A percentile compares a stretch with the other conserved stretches of the same genome.
phyloP scores from a whole-genome alignment of 2,797 vertebrate genomes.

The Scolopax bukidnonensis region DNA sequence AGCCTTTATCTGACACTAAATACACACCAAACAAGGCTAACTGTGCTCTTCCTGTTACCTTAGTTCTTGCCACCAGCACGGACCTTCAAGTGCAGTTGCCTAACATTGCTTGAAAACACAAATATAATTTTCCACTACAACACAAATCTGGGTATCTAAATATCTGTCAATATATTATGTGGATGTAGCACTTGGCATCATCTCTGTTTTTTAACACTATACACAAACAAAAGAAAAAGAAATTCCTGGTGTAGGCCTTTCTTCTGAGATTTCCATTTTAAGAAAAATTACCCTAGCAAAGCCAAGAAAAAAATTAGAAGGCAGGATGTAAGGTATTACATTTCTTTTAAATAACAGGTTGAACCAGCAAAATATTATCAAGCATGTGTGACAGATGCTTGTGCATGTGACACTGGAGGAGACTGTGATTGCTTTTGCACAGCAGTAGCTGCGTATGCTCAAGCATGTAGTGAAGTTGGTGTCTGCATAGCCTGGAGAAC shows the following conservation, averaged over 20 bases:
- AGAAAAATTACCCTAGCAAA: background rate
- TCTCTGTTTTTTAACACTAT: background rate
- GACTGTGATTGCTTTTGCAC: slow-evolving; percentile 96
- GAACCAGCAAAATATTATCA: slow-evolving; percentile 87
- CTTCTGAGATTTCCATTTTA: background rate
- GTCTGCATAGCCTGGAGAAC: slow-evolving; percentile 88
- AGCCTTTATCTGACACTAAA: background rate
- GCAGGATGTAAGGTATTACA: background rate
- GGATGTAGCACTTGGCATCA: background rate
- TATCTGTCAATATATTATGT: background rate
- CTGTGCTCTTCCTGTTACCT: background rate
- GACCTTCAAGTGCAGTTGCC: background rate
- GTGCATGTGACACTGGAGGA: slow-evolving; percentile 90
- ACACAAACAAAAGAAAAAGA: background rate
- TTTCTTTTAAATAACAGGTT: slow-evolving; percentile 77
- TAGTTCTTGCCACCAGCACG: background rate
- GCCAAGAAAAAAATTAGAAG: background rate
- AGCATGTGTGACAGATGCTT: slow-evolving; percentile 90
- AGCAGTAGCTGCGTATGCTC: slow-evolving; percentile 88
- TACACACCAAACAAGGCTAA: background rate
- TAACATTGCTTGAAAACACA: background rate
- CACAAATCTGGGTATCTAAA: background rate
- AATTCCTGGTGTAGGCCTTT: background rate
- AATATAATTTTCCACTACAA: background rate
- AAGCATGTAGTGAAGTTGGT: slow-evolving; percentile 85